These are phyloP conservation scores for Urosaurus nigricauda DNA, from an alignment of 2,797 vertebrate genomes.

Conservation along the genomic window DNA sequence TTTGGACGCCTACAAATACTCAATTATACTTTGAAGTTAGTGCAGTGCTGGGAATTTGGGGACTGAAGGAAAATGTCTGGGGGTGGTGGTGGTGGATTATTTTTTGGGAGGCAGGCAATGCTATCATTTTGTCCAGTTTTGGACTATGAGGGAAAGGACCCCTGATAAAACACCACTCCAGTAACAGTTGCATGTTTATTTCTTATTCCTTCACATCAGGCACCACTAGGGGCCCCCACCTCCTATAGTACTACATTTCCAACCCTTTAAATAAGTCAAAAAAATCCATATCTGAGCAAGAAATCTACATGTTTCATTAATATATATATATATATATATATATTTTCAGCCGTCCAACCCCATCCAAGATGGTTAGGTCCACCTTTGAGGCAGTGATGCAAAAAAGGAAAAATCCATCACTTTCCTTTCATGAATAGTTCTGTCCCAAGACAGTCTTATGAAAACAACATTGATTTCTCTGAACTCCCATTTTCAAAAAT, in stretches of 20 bases:
- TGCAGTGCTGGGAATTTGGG: no score
- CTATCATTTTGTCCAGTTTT: no score
- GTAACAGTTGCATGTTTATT: neutral
- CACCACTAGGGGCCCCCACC: slow-evolving; percentile 4
- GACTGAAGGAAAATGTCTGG: no score
- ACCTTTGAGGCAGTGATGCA: neutral
- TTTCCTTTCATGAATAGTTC: neutral
- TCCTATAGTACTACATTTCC: neutral
- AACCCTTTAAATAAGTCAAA: neutral
- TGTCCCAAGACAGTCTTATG: neutral
- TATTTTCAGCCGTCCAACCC: no score
- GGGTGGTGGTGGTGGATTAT: no score
- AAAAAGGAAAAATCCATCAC: neutral
- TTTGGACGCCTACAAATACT: no score
- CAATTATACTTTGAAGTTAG: no score
- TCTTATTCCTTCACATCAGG: neutral
- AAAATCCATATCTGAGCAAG: neutral
- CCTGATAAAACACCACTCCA: neutral
- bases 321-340: no score
- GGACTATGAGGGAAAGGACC: no score
- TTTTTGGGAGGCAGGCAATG: no score
- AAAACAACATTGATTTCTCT: neutral
- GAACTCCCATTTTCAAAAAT: neutral
- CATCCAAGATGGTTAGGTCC: no score
- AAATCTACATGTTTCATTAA: neutral